Conservation (phyloP, 2,888 invertebrate species). For the Atrina japonica region DNA sequence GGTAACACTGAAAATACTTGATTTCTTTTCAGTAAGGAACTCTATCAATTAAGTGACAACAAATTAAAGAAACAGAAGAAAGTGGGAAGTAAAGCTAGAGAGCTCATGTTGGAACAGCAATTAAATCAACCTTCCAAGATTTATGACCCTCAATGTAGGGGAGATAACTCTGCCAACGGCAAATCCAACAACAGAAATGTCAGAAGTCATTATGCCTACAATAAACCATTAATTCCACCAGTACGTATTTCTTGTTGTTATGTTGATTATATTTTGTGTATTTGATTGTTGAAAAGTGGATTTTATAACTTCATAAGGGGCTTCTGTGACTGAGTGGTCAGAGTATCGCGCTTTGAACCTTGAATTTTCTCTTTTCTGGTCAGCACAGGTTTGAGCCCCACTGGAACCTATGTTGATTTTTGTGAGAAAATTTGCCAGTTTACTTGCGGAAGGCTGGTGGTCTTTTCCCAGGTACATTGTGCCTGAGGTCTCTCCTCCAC, state of each 20-base stretch:
- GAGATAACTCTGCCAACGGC: constrained; percentile 38
- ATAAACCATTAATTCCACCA: constrained; percentile 73
- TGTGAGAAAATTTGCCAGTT: no score
- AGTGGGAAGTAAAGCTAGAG: constrained; percentile 66
- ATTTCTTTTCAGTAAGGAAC: constrained; percentile 69
- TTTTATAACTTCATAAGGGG: no score
- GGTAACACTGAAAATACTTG: not conserved
- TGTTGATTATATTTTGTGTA: no score
- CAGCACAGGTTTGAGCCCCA: no score
- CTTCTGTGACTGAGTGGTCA: no score
- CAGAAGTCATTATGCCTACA: constrained; percentile 75
- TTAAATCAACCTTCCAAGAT: constrained; percentile 52
- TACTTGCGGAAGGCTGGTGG: no score
- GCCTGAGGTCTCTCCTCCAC: no score
- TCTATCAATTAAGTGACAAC: constrained; percentile 69
- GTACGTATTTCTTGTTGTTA: constrained; percentile 70
- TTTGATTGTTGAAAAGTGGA: no score
- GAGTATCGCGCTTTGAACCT: no score
- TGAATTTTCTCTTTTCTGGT: no score
- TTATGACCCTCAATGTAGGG: constrained; percentile 40
- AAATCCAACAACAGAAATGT: constrained; percentile 59
- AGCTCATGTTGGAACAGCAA: constrained; percentile 65
- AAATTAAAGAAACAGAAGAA: constrained; percentile 71
- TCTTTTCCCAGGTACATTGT: no score
- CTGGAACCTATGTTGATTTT: no score